Base-by-base conservation (phyloP, 2,888 invertebrate species). In the Sussaba pulchella region DNA sequence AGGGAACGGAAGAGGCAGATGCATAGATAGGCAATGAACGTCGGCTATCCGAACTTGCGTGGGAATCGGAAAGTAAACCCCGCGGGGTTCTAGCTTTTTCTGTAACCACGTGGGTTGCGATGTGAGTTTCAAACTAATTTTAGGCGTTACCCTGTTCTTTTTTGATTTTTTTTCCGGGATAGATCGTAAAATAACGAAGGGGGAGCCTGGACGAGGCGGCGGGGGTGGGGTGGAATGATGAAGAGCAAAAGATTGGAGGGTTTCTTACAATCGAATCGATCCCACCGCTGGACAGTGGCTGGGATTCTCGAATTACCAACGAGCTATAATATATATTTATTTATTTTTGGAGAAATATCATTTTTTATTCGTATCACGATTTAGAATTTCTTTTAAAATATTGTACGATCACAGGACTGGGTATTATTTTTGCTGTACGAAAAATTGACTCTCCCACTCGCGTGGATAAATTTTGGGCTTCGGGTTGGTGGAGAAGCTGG, bases 71-170 rank as follows among this genome's bases (percentile, higher is more conserved):
- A 14, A 59, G 26, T 66, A 24, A 71, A 41, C 47, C 80, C 47
- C 45, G 54, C 69, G 64, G 74, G 64, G 57, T 17, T 57, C 6
- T 57, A 1, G 4, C 26, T 59, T 39, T 71, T 14, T 69, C 31
- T 67, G 61, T 54, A 72, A 66, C 54, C 72, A 72, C 80, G 76
- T 76, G 72, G 57, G 43, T 73, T 36, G 41, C 69, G 79, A 83
- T 80, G 57, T 74, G 69, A 82, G 77, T 72, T 83, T 57, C 79
- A 79, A 83, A 82, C 82, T 83, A 83, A 82, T 82, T 80, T 80
- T 77, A 79, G 82, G 77, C 82, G 71, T 61, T 64, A 61, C 77
- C 76, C 64, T 50, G 47, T 69, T 57, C 24, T 74, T 69, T 67
- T 54, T 19, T 54, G 8, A 21, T 41, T 52, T 66, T 82, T 74